Evolutionary conservation across 2,113 vertebrate species (phyloP), one percentile per base, ranked within the genome.

Genomic region (Cairina moschata): DNA sequence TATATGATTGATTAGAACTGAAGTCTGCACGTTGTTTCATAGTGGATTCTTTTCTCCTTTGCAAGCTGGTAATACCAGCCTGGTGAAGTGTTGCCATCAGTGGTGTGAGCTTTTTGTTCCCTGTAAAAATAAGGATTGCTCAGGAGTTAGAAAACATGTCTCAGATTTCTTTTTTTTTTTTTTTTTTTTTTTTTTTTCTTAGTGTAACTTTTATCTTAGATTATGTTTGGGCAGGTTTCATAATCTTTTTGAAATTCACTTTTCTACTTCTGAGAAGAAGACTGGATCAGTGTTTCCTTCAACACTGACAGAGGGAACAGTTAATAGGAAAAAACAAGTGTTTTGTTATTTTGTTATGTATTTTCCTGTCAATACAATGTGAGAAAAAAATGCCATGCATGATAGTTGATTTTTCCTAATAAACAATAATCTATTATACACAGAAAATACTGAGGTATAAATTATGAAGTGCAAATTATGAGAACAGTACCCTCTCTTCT

Each of bases 321-420:
- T 7, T 0, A 0, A 42, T 38, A 6, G 5, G 7, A 1, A 7
- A 69, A 88, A 62, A 1, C 0, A 40, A 34, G 0, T 7, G 8
- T 1, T 73, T 74, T 32, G 2, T 8, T 58, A 13, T 12, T 77
- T 60, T 25, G 18, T 46, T 55, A 48, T 79, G 75, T 44, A 6
- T 42, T 83, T 80, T 86, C 8, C 6, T 66, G 6, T 50, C 44
- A 77, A 77, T 50, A 42, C 1, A 2, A 11, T 26, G 9, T 50
- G 4, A 83, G 4, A 63, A 85, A 91, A 48, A 88, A 28, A 1
- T 66, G 10, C 2, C 3, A 15, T 50, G 26, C 1, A 31, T 50
- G 4, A 28, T 31, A 13, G 2, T 10, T 82, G 15, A 46, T 82
- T 90, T 12, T 73, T 72, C 34, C n/a, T 58, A 72, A 72, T 17